Evolutionary conservation across 2,113 vertebrate species (phyloP), one percentile per base, ranked within the genome.

Genomic region (Acrocephalus kingi): DNA sequence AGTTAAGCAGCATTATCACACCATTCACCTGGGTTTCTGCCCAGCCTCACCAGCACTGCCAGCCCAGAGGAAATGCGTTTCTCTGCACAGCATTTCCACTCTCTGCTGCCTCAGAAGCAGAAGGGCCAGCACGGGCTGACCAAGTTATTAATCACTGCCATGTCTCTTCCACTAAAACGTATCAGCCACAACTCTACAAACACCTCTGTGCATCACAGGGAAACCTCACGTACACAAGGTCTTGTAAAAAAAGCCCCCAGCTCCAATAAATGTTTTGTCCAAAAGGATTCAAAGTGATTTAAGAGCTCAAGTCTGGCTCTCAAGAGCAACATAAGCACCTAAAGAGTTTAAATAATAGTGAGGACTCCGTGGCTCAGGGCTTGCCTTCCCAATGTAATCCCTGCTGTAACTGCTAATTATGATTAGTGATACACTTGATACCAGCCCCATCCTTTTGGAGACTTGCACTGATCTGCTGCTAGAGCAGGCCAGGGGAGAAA

Each of bases 81-180:
- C 72, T 72, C 79, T 52, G 48, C 71, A 74, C 69, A 81, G 82
- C 25, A 7, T 86, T 93, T 85, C 91, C 78, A 62, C 45, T 16
- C 84, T 93, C 86, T 3, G 1, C 86, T 87, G 79, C 85, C 55
- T 86, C 17, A 23, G 39, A 71, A 91, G 51, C 3, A 6, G 71
- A 95, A 96, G 88, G 86, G 91, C 61, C 83, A 93, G 76, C 1
- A 0, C 7, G 48, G 33, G 52, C 69, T 84, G 91, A 45, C 72
- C 88, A 58, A 67, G 90, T 77, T 86, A 95, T 95, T 95, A 72
- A 96, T 97, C 94, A 93, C 6, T 90, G 90, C 90, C 93, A 78
- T 8, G 3, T 83, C 83, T 80, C 59, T 88, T 55, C 52, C 82
- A 74, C 75, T 94, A 61, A 88, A 95, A 89, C 37, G 25, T 1